Evolutionary conservation across 2,888 invertebrate species (phyloP), one percentile per base, ranked within the genome.

Genomic region (Uloborus plumipes): DNA sequence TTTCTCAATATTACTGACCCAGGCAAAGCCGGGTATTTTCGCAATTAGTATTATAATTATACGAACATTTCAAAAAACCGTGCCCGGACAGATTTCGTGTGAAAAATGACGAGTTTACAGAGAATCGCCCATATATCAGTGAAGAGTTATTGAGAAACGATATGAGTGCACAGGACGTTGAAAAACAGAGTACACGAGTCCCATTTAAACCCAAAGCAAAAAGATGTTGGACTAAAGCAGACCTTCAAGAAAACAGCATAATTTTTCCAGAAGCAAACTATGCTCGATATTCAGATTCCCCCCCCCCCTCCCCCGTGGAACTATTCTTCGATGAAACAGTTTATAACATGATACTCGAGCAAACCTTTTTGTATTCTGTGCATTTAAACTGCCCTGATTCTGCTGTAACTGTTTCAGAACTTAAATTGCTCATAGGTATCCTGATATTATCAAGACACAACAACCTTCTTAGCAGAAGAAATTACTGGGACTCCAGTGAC

Each of bases 371-470:
- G 31, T 65, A 65, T 47, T 14, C 65, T 49, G n/a, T 14, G 7
- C 47, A 14, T 9, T 18, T 13, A 50, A 39, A 65, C 3, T 49
- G 20, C 16, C 49, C 20, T 26, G 26, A 26, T 47, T n/a, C 65
- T 18, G 14, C 39, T 49, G 16, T 39, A 49, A 18, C 49, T 9
- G 26, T n/a, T 14, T 1, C 18, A 0, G 65, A 65, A 7, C 14
- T 64, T 3, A 47, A 65, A 65, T 39, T 2, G 6, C 47, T 65
- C 49, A 16, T 65, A 16, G 49, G 50, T 2, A 65, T 65, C 3
- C 20, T 65, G 15, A 65, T 69, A 22, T 15, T 51, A 14, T 55
- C 55, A 49, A 55, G 69, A 2, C 53, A 69, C 55, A 51, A 55
- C 7, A 55, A 18, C 15, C 13, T 69, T 11, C 69, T 55, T 14